Conservation (phyloP, 2,113 vertebrate genomes). For the Lasiurus cinereus region DNA sequence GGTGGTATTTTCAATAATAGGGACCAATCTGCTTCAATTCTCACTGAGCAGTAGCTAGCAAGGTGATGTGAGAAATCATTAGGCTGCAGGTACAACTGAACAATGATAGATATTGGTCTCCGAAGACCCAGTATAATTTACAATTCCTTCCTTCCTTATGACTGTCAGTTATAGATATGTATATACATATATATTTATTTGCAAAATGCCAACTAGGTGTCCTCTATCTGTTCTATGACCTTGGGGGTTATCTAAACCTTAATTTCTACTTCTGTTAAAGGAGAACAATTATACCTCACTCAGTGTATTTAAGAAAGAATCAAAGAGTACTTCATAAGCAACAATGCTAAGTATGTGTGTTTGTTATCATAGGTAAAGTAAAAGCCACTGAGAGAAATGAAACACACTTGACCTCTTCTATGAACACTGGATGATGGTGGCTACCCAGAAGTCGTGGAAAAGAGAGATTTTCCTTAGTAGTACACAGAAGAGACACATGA, state of each 20-base stretch:
- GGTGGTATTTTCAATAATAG: background rate
- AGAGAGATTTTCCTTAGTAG: background rate
- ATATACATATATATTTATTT: background rate
- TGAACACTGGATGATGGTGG: background rate
- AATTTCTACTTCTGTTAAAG: background rate
- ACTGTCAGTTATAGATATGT: background rate
- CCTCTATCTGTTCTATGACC: background rate
- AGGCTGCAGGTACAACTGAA: no score
- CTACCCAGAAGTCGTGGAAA: no score
- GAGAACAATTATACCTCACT: background rate
- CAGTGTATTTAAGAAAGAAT: background rate
- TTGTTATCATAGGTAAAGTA: background rate
- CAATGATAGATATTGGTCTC: background rate
- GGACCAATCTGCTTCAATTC: background rate
- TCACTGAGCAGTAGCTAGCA: background rate
- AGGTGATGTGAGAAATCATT: accelerated
- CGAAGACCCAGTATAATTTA: background rate
- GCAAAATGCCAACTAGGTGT: background rate
- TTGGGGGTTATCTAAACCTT: background rate
- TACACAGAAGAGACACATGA: background rate
- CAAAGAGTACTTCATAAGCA: accelerated
- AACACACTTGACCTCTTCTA: accelerated
- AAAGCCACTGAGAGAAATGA: background rate
- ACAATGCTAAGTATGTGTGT: accelerated
- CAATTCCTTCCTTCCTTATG: background rate